Percentiles rank a stretch among this genome's conserved stretches.
phyloP scores from a whole-genome alignment of 2,888 invertebrate species.

The Tinea semifulvella region DNA sequence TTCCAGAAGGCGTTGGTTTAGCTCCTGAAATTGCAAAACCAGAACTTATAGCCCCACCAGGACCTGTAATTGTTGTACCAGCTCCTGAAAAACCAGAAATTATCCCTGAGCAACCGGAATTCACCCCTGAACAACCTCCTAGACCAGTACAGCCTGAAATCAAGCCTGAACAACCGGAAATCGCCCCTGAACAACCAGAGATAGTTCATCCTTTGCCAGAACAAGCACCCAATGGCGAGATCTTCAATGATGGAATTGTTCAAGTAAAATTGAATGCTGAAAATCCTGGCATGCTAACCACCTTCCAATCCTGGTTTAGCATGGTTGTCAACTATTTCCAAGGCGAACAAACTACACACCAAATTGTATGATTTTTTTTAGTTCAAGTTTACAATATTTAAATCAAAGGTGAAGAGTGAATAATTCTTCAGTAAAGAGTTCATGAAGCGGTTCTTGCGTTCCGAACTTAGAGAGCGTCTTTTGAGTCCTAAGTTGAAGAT shows the following conservation, averaged over 20 bases:
- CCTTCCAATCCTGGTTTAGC: conserved; percentile 43
- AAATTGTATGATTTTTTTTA: conserved; percentile 36
- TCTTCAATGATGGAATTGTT: conserved; percentile 42
- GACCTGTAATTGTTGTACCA: conserved; percentile 9
- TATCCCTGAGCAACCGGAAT: conserved; percentile 15
- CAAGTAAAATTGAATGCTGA: conserved; percentile 35
- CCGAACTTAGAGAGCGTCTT: too few species aligned
- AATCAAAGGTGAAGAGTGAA: too few species aligned
- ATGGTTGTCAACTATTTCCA: conserved; percentile 42
- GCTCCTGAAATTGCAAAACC: conserved; percentile 18
- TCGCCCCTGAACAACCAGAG: conserved; percentile 7
- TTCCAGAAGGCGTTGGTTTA: conserved; percentile 13
- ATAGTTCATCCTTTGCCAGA: conserved; percentile 17
- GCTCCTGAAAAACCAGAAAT: conserved; percentile 12
- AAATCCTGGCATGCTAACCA: conserved; percentile 31
- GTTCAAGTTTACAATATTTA: too few species aligned
- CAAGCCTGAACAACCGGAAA: background rate
- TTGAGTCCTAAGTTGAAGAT: too few species aligned
- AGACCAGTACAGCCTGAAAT: conserved; percentile 5
- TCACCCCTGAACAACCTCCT: conserved; percentile 15
- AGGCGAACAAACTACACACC: conserved; percentile 31
- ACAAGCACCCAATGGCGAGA: conserved; percentile 27
- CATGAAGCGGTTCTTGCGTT: too few species aligned
- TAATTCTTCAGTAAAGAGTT: too few species aligned
- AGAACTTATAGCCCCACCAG: conserved; percentile 1